Evolutionary conservation across 2,888 invertebrate genomes (phyloP), one percentile per base, ranked within the genome.

Genomic region (Eilema depressum): DNA sequence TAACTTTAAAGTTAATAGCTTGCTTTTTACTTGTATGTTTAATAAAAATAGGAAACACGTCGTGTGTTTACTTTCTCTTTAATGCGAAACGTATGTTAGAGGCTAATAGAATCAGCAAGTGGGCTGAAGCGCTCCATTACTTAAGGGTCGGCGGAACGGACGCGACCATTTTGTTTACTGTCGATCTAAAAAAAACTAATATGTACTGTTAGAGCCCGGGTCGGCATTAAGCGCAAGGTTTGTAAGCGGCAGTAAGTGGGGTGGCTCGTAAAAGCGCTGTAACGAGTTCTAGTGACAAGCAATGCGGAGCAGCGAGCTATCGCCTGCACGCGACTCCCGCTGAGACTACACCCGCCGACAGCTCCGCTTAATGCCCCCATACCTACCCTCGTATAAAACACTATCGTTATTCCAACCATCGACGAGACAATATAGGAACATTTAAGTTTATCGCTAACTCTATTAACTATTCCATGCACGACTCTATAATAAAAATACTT

Each of bases 171-270:
- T 87, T 83, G 86, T 86, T 87, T 85, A 85, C 81, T 80, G 77
- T 79, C 81, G 76, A 84, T 84, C 80, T 88, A 90, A 92, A 92
- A n/a, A 68, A 92, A 91, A 89, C 86, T 81, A 88, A 88, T 86
- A 88, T 81, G 84, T 86, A 83, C 70, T 70, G 75, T 85, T 85
- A 85, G 85, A 83, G 84, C 83, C 82, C 77, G 85, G 85, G 76
- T 74, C 79, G 76, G 79, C 89, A 93, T 93, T 94, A 92, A 92
- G 87, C 84, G 86, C 93, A 93, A 89, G 89, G 86, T 85, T 88
- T 86, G 89, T 88, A 85, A 83, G 83, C 76, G 76, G 78, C 77
- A 77, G 80, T 86, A 84, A 89, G 89, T 89, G 86, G 89, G 88
- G 88, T 85, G 83, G 83, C 75, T 89, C 90, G 88, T 93, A 91